Evolutionary conservation across 1,140 invertebrate genomes (phyloP).

Genomic region (Drosophila mayri): DNA sequence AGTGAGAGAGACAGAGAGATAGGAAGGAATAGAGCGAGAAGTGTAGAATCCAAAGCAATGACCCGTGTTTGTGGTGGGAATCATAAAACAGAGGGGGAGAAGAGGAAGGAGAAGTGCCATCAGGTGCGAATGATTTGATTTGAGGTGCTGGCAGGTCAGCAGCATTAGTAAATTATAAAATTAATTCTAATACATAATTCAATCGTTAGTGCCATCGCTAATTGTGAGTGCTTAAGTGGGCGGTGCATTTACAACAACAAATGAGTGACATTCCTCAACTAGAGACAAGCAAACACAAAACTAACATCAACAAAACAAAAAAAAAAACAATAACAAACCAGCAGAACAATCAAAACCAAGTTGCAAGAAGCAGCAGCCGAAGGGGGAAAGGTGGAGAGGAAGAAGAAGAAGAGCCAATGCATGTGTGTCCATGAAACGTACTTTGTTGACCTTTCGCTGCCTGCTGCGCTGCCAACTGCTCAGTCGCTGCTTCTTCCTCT

Average conservation of each 20-base stretch:
- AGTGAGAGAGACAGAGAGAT: not conserved
- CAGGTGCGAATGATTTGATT: constrained; percentile 25
- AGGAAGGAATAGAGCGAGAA: constrained; percentile 1
- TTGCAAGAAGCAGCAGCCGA: constrained; percentile 1
- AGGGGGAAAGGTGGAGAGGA: constrained; percentile 1
- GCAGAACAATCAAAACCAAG: constrained; percentile 14
- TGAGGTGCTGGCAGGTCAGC: too few species aligned
- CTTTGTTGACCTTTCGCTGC: constrained; percentile 73
- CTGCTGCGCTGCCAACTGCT: constrained; percentile 19
- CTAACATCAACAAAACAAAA: constrained; percentile 2
- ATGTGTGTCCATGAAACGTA: constrained; percentile 60
- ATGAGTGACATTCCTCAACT: constrained; percentile 21
- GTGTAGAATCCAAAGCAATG: constrained; percentile 34
- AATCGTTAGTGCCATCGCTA: not conserved
- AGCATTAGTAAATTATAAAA: too few species aligned
- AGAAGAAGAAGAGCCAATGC: constrained; percentile 13
- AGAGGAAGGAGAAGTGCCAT: not conserved
- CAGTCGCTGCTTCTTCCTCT: constrained; percentile 2
- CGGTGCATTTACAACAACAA: constrained; percentile 20
- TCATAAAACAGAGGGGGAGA: not conserved
- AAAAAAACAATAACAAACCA: constrained; percentile 18
- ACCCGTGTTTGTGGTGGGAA: constrained; percentile 11
- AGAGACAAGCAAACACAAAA: constrained; percentile 20
- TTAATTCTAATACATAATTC: not conserved
- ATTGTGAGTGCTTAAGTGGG: constrained; percentile 17